phyloP scores from a whole-genome alignment of 2,113 vertebrate genomes.

The Eolophus roseicapilla region DNA sequence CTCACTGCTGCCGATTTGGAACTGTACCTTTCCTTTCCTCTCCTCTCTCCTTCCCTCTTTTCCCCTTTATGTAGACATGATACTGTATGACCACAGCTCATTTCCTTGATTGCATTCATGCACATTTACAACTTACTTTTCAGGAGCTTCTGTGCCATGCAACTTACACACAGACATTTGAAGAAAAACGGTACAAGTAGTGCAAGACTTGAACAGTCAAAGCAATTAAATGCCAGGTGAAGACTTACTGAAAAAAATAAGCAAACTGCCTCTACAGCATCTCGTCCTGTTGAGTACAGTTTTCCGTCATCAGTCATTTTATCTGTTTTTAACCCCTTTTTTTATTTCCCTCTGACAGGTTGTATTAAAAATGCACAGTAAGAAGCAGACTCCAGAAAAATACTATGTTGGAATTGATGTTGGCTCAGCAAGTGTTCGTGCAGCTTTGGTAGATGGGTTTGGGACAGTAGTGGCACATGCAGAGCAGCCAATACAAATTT shows the following conservation, averaged over 20 bases:
- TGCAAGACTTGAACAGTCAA: neutral
- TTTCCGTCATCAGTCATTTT: neutral
- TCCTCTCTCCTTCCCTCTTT: neutral
- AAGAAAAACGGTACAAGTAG: neutral
- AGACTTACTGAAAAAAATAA: neutral
- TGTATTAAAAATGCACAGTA: slow-evolving; percentile 38
- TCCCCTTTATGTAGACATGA: neutral
- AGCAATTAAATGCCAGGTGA: neutral
- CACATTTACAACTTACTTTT: neutral
- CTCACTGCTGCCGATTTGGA: neutral
- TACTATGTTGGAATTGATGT: slow-evolving; percentile 93
- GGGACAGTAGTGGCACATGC: slow-evolving; percentile 78
- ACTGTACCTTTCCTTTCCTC: neutral
- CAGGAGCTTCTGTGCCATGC: neutral
- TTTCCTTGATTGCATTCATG: neutral
- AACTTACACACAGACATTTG: neutral
- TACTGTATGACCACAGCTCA: neutral
- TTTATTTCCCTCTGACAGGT: neutral
- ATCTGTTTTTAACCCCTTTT: neutral
- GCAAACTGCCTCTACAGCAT: neutral
- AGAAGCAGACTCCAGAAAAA: neutral
- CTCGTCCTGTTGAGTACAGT: neutral
- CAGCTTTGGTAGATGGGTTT: slow-evolving; percentile 82
- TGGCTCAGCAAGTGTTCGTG: slow-evolving; percentile 89
- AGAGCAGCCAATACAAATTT: slow-evolving; percentile 83